Percentiles rank a stretch among this genome's conserved stretches.
Evolutionary conservation across 1,140 invertebrate species (phyloP).

Genomic region (Pollicipes pollicipes): DNA sequence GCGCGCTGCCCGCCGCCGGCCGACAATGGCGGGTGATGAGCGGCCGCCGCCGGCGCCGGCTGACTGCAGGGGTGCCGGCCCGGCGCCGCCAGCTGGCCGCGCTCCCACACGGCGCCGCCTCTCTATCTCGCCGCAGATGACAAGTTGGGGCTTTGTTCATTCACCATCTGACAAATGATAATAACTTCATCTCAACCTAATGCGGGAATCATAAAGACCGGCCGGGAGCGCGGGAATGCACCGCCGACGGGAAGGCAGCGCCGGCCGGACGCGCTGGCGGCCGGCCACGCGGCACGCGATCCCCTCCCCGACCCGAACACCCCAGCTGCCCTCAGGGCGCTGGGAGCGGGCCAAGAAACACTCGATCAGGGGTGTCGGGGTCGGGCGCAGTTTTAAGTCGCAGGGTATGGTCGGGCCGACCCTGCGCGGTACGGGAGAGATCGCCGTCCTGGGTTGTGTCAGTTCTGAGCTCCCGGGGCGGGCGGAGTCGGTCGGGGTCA

Average conservation of each 20-base stretch:
- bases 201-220: neutral
- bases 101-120: neutral
- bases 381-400: no score
- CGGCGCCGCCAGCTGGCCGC: neutral
- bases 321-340: no score
- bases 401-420: no score
- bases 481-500: no score
- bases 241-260: neutral
- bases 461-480: no score
- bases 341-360: no score
- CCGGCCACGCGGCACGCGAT: neutral
- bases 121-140: slow-evolving; percentile 1
- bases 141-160: slow-evolving; percentile 1
- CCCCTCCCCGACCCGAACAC: no score
- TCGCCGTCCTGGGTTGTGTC: neutral
- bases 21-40: neutral
- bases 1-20: no score
- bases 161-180: slow-evolving; percentile 2
- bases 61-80: no score
- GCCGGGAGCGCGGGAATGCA: neutral
- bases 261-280: no score
- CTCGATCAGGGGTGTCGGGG: no score
- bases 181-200: slow-evolving; percentile 1
- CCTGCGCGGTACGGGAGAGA: neutral
- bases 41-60: no score